phyloP scores from a whole-genome alignment of 2,888 invertebrate genomes.

The Melangyna quadrimaculata region DNA sequence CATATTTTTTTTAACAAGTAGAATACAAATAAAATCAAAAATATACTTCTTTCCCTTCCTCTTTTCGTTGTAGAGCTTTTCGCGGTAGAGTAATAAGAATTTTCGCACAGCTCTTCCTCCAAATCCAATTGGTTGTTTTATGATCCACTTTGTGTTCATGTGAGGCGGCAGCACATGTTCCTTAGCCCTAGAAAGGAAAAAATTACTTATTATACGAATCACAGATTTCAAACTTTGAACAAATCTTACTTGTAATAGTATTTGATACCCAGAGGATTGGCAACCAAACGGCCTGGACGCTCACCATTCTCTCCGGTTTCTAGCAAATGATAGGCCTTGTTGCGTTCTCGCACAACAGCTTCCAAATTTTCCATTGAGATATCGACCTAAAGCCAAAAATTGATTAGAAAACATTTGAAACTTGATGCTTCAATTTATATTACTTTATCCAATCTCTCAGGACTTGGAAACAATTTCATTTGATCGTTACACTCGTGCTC shows the following conservation, averaged over 20 bases:
- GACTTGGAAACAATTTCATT: conserved; percentile 90
- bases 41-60: conserved; percentile 83
- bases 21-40: neutral
- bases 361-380: conserved; percentile 97
- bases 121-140: conserved; percentile 83
- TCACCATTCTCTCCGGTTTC: conserved; percentile 95
- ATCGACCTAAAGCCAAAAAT: conserved; percentile 83
- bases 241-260: conserved; percentile 82
- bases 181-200: conserved; percentile 78
- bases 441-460: conserved; percentile 95
- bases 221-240: neutral
- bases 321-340: conserved; percentile 92
- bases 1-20: neutral
- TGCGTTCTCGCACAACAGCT: conserved; percentile 93
- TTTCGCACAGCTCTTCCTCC: conserved; percentile 84
- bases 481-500: conserved; percentile 89
- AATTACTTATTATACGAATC: neutral
- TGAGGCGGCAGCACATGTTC: conserved; percentile 86
- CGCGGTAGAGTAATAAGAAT: conserved; percentile 85
- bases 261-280: conserved; percentile 84
- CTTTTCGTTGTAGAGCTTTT: conserved; percentile 84
- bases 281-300: conserved; percentile 84
- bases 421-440: neutral
- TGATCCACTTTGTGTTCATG: conserved; percentile 86
- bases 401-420: neutral